Base-by-base conservation (phyloP, 1,140 invertebrate species). In the Danaus melanippus region DNA sequence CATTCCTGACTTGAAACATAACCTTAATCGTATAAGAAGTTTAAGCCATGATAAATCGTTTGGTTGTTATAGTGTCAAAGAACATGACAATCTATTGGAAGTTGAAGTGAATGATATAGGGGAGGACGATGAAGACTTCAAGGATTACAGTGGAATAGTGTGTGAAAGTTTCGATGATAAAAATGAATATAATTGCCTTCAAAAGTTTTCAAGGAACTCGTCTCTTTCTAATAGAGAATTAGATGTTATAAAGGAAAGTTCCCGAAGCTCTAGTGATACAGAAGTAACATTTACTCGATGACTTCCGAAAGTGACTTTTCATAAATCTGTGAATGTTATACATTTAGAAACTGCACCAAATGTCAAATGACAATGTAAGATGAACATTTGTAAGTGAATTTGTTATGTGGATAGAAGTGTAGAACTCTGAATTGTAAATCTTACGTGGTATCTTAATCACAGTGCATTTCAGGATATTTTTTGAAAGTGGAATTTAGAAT, bases 211-310 rank as follows among this genome's bases (percentile, higher is more conserved):
- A 32, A 74, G 83, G 56, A 76, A 76, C 56, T 87, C 87, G 8
- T 86, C 85, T 10, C 54, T 86, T 44, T 84, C 86, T 43, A 86
- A 85, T 65, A 79, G 86, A 65, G 87, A 88, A 67, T 71, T 88
- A 42, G 87, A 88, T 57, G 85, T 87, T 10, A 88, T 88, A 47
- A 87, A 84, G 70, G 87, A 88, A 62, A 88, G 86, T 62, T 88
- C 87, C 11, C 77, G 83, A 63, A 88, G 87, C 64, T 88, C 87
- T 8, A 88, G 87, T 76, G 86, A 88, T 65, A 87, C 83, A 21
- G 86, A 88, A 82, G 74, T 87, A 60, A 86, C 84, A 44, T 79
- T 87, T 46, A 86, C 84, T 11, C 82, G 85, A 87, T 88, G 81
- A 88, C 72, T 86, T 69, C 76, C 74, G 64, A 72, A 70, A 54